Percentiles rank a stretch among this genome's conserved stretches.
Conservation (phyloP, 2,113 vertebrate genomes). For the Poicephalus gulielmi region DNA sequence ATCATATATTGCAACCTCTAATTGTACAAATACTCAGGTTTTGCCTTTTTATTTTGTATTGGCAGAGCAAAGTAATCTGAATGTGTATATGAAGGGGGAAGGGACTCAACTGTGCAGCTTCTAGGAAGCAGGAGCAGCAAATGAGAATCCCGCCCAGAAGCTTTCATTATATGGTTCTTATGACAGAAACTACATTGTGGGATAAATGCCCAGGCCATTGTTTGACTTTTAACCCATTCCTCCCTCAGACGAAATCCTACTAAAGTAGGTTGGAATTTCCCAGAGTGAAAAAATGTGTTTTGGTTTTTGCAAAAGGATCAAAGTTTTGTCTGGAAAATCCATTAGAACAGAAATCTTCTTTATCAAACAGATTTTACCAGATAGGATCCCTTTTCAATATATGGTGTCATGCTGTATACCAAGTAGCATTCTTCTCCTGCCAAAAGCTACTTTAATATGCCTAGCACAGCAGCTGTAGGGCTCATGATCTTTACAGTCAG, state of each 20-base stretch:
- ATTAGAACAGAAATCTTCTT: background rate
- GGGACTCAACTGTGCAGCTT: background rate
- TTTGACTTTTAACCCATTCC: slow-evolving; percentile 9
- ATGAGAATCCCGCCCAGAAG: background rate
- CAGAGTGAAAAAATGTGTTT: background rate
- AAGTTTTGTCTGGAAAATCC: background rate
- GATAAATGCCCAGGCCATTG: background rate
- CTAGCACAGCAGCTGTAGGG: background rate
- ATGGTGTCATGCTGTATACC: background rate
- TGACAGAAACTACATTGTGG: background rate
- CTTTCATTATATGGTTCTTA: slow-evolving; percentile 9
- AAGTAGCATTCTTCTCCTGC: background rate
- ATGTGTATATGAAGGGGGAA: background rate
- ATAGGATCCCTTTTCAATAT: background rate
- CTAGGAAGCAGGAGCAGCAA: background rate
- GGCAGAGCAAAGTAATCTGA: background rate
- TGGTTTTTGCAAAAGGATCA: background rate
- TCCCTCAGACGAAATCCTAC: background rate
- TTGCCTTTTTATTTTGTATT: background rate
- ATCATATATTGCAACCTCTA: background rate
- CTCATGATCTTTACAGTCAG: background rate
- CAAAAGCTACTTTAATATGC: background rate
- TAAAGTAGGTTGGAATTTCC: background rate
- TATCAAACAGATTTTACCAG: background rate
- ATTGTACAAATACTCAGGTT: background rate